Evolutionary conservation across 2,888 invertebrate genomes (phyloP).

Genomic region (Hypomecis punctinalis): DNA sequence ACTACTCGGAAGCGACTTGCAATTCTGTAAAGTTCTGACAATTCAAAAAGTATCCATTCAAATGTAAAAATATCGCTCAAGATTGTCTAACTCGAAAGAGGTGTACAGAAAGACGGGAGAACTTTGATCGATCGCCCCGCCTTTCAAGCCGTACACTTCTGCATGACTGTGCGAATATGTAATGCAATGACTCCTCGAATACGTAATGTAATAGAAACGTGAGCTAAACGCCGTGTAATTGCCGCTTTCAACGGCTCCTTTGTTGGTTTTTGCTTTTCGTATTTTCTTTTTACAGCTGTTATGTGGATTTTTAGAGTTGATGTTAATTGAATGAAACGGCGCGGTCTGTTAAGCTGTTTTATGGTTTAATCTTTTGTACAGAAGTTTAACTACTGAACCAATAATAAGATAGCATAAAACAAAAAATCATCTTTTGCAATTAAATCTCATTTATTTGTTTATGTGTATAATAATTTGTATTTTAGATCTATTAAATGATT

Average conservation of each 20-base stretch:
- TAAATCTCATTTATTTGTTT: no score
- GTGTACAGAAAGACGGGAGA: neutral
- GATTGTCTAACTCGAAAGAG: no score
- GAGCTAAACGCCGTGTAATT: conserved; percentile 69
- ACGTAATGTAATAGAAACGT: conserved; percentile 63
- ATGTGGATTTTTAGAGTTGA: conserved; percentile 24
- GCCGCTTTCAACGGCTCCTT: conserved; percentile 49
- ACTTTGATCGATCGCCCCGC: conserved; percentile 9
- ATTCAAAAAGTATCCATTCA: neutral
- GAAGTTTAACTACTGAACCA: neutral
- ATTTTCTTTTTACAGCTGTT: conserved; percentile 34
- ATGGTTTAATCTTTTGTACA: neutral
- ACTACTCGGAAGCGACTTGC: no score
- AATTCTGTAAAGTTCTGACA: neutral
- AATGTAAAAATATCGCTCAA: neutral
- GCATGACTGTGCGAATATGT: conserved; percentile 68
- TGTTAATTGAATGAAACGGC: conserved; percentile 21
- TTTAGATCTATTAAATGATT: no score
- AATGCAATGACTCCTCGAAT: conserved; percentile 46
- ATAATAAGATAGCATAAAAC: neutral
- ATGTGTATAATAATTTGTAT: no score
- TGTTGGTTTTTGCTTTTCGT: conserved; percentile 46
- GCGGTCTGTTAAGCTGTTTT: neutral
- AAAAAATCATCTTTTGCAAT: no score
- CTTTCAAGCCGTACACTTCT: conserved; percentile 36